Evolutionary conservation across 2,113 vertebrate genomes (phyloP).

Genomic region (Chionomys nivalis): DNA sequence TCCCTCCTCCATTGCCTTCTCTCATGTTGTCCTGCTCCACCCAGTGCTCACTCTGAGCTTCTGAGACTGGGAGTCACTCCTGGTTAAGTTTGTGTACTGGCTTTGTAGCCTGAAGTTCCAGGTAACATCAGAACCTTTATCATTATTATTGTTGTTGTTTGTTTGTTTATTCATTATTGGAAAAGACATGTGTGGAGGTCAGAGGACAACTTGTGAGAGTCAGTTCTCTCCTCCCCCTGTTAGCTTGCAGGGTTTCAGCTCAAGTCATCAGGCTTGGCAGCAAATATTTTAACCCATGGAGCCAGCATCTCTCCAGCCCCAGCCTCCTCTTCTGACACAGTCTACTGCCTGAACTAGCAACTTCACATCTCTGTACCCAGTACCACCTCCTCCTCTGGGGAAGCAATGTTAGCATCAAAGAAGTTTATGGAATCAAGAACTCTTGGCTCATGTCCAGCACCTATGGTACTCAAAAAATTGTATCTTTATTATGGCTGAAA

Average conservation of each 20-base stretch:
- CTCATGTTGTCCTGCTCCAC: background rate
- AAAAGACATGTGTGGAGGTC: background rate
- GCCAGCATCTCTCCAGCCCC: background rate
- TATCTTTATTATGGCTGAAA: background rate
- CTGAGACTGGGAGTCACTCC: background rate
- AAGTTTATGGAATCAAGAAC: background rate
- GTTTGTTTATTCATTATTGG: background rate
- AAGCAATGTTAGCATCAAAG: background rate
- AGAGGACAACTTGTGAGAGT: background rate
- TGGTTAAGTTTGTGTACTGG: too few relatives aligned
- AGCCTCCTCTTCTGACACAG: background rate
- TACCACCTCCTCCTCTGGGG: background rate
- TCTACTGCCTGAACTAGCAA: background rate
- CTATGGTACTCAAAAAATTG: background rate
- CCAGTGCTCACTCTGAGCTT: background rate
- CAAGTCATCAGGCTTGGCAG: background rate
- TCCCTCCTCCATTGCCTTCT: background rate
- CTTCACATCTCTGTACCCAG: background rate
- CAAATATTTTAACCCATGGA: background rate
- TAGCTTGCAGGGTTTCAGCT: background rate
- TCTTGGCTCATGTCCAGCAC: background rate
- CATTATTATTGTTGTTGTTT: rapidly evolving
- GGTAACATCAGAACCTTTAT: background rate
- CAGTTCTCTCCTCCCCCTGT: background rate
- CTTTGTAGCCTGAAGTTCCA: background rate